Evolutionary conservation across 2,113 vertebrate species (phyloP).

Genomic region (Tympanuchus pallidicinctus): DNA sequence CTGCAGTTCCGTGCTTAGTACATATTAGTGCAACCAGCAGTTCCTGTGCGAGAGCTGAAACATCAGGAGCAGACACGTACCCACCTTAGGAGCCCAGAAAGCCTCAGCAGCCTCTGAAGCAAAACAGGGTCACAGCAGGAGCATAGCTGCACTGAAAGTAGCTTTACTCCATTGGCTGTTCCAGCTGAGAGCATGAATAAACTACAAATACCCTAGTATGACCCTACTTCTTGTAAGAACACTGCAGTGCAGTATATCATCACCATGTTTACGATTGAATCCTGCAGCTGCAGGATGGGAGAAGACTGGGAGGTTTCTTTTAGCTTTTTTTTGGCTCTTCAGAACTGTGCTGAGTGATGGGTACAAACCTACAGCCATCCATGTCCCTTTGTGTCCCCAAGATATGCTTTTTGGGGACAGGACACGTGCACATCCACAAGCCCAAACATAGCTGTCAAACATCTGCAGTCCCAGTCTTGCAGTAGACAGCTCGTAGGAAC

Average conservation of each 20-base stretch:
- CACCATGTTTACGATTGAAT: not conserved
- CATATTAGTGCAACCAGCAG: accelerated
- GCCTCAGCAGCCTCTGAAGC: not conserved
- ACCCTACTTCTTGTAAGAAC: not conserved
- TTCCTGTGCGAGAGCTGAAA: not conserved
- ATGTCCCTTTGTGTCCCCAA: not conserved
- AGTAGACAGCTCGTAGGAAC: not conserved
- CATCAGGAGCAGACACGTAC: not conserved
- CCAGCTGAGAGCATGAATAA: not conserved
- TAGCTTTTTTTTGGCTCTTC: not conserved
- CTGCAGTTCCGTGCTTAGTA: not conserved
- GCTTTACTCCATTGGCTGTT: not conserved
- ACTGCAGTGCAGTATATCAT: not conserved
- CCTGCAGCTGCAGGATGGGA: not conserved
- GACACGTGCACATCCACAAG: accelerated
- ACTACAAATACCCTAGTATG: not conserved
- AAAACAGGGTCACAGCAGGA: not conserved
- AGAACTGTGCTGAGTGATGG: not conserved
- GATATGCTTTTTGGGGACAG: not conserved
- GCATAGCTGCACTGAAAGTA: not conserved
- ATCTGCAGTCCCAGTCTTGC: not conserved
- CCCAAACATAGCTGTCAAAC: not conserved
- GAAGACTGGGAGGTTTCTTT: not conserved
- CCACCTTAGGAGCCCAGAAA: not conserved
- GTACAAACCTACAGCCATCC: accelerated